Percentiles rank a stretch among this genome's conserved stretches.
phyloP scores from a whole-genome alignment of 2,113 vertebrate genomes.

The Neoarius graeffei region DNA sequence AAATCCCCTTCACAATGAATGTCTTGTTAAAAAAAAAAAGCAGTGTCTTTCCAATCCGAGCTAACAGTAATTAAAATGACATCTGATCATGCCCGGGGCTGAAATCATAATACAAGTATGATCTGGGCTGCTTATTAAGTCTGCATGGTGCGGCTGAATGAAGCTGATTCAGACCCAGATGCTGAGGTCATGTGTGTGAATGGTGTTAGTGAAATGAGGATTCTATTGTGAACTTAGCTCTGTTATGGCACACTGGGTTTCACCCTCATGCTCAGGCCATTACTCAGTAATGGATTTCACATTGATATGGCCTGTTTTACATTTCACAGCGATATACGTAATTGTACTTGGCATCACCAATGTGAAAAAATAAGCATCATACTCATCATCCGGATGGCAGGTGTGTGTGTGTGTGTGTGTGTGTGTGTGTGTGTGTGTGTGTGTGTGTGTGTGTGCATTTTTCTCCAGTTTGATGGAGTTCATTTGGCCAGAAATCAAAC shows the following conservation, averaged over 20 bases:
- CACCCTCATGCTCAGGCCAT: background rate
- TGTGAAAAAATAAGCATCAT: background rate
- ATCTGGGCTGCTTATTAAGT: conserved; percentile 34
- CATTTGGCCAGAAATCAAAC: background rate
- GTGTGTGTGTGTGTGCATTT: background rate
- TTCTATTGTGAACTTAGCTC: conserved; percentile 12
- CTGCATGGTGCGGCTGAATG: conserved; percentile 26
- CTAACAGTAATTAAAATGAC: conserved; percentile 41
- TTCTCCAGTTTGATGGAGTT: background rate
- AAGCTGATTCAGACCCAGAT: conserved; percentile 40
- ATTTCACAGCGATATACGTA: background rate
- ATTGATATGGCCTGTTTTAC: background rate
- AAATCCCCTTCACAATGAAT: conserved; percentile 20
- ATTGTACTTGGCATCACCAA: background rate
- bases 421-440: too few species aligned
- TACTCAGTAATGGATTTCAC: background rate
- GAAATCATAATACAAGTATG: conserved; percentile 39
- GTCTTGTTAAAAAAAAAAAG: conserved; percentile 23
- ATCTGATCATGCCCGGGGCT: conserved; percentile 26
- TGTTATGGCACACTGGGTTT: conserved; percentile 6
- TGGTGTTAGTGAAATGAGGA: conserved; percentile 21
- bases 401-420: background rate
- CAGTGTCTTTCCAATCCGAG: conserved; percentile 30
- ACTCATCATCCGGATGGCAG: background rate
- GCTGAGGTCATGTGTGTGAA: conserved; percentile 48